Evolutionary conservation across 1,140 invertebrate species (phyloP).

Genomic region (Aphaenogaster rudis): DNA sequence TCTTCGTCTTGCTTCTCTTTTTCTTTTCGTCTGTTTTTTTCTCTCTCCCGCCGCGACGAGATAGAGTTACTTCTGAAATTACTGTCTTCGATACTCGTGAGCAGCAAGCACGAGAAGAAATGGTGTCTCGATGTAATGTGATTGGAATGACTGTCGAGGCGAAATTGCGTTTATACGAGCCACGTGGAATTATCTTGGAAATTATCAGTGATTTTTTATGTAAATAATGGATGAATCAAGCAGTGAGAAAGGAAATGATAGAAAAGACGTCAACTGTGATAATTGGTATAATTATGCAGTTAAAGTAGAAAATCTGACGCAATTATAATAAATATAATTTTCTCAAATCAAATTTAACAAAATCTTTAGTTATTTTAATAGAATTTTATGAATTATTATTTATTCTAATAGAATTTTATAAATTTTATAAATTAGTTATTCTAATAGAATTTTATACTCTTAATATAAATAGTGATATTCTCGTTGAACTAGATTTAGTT

Average conservation of each 20-base stretch:
- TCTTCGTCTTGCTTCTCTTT: slow-evolving; percentile 18
- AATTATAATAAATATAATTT: background rate
- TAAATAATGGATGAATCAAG: background rate
- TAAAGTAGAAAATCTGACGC: background rate
- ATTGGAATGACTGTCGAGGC: slow-evolving; percentile 15
- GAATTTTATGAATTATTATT: background rate
- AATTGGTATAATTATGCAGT: background rate
- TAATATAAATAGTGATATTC: background rate
- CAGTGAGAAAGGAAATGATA: background rate
- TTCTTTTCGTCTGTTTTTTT: background rate
- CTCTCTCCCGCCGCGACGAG: slow-evolving; percentile 1
- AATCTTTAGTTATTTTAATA: background rate
- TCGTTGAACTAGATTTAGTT: background rate
- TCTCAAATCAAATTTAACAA: background rate
- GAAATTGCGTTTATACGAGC: slow-evolving; percentile 2
- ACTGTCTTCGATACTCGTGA: slow-evolving; percentile 28
- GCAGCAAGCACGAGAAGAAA: background rate
- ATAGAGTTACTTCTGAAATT: slow-evolving; percentile 49
- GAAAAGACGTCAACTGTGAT: background rate
- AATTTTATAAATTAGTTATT: background rate
- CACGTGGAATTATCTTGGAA: slow-evolving; percentile 3
- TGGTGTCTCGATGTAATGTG: slow-evolving; percentile 10
- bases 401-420: background rate
- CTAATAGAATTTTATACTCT: background rate
- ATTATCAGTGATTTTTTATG: background rate